Evolutionary conservation across 2,113 vertebrate species (phyloP).

Genomic region (Meleagris gallopavo): DNA sequence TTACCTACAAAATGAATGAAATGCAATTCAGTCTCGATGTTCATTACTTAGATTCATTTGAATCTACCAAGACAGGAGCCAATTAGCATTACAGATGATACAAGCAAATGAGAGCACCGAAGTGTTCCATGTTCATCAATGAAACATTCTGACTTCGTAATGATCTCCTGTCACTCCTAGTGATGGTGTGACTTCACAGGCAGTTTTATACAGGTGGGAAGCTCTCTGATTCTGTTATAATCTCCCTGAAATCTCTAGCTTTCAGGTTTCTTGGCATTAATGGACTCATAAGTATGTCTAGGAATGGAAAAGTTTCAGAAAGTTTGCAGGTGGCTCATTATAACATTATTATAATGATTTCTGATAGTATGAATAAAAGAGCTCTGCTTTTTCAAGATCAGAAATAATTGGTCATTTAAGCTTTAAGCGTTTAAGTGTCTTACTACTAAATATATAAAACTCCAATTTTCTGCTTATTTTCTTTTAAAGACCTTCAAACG

Average conservation of each 20-base stretch:
- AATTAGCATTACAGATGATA: not conserved
- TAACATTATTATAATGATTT: not conserved
- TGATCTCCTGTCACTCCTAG: not conserved
- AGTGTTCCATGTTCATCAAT: not conserved
- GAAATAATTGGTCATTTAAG: not conserved
- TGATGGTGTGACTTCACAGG: not conserved
- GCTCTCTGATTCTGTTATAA: not conserved
- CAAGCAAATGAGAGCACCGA: not conserved
- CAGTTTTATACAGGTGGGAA: not conserved
- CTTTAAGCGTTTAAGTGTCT: not conserved
- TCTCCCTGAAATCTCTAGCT: not conserved
- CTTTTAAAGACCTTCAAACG: not conserved
- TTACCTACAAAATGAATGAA: not conserved
- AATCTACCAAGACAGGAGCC: constrained; percentile 4
- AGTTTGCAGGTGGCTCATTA: not conserved
- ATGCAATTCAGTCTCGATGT: not conserved
- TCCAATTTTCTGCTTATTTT: not conserved
- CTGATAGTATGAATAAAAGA: not conserved
- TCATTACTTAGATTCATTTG: not conserved
- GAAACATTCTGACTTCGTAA: not conserved
- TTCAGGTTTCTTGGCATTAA: constrained; percentile 1
- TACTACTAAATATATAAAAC: not conserved
- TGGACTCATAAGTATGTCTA: not conserved
- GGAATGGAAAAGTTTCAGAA: not conserved
- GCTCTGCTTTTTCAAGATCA: not conserved